Base-by-base conservation (phyloP, 1,140 invertebrate genomes). In the Drosophila equinoxialis region DNA sequence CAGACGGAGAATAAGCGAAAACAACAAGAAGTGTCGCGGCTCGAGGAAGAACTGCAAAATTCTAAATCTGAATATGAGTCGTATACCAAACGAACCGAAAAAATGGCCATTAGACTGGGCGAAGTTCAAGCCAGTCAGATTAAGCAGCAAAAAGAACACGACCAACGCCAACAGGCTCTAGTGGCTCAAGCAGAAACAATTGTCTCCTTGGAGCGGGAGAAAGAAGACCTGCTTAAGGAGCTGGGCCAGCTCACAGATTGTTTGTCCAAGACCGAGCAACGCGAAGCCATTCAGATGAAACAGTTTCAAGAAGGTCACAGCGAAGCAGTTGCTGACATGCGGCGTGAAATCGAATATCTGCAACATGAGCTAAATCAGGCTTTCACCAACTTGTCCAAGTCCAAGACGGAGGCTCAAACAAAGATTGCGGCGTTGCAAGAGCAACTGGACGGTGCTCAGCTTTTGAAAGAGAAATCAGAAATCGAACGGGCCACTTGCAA, bases 251-350 rank as follows among this genome's bases (percentile, higher is more conserved):
- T 8, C 1, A 68, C 68, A 33, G 65, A 74, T 20, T 66, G 61
- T 1, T 4, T 63, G 10, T 7, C 14, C 13, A 45, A n/a, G 14
- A 65, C 14, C 0, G 51, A 51, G 1, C 69, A 59, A 6, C 54
- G 55, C 2, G 59, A 39, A 8, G 8, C 2, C 8, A 23, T 2
- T 13, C 20, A 79, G n/a, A 60, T 66, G 7, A 61, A 54, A 14
- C 45, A 63, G 14, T 13, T 10, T 11, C 17, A 51, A 11, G 45
- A 23, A 14, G 20, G 17, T 4, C 17, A 51, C 10, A 11, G 20
- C 45, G 83, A 87, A 35, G 73, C 69, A 58, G 58, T 74, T 20
- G 48, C 78, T n/a, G 23, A 77, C 1, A 78, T 81, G 60, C 48
- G 81, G 17, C 62, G 69, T 6, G 74, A 74, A 8, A 59, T 66